Percentiles rank a stretch among this genome's conserved stretches.
These are phyloP conservation scores for Oryzias dopingdopingensis DNA, from an alignment of 2,797 vertebrate species.

Conservation along the genomic window DNA sequence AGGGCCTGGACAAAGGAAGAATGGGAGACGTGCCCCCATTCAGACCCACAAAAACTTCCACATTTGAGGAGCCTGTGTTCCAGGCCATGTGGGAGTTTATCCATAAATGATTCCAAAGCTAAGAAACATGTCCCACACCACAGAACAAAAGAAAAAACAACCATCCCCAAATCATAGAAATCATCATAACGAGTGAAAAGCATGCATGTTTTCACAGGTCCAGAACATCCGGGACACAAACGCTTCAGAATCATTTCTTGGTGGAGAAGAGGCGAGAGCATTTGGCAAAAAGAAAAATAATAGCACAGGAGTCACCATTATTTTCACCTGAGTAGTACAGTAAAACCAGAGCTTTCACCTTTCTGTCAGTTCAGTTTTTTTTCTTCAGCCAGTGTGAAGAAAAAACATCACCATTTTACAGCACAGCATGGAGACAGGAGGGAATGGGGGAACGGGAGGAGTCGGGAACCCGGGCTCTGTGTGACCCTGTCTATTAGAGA, in stretches of 20 bases:
- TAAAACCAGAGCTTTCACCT: slow-evolving; percentile 85
- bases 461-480: slow-evolving; percentile 44
- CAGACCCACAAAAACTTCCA: slow-evolving; percentile 71
- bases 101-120: slow-evolving; percentile 84
- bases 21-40: slow-evolving; percentile 64
- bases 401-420: slow-evolving; percentile 81
- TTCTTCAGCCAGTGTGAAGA: slow-evolving; percentile 82
- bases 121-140: slow-evolving; percentile 57
- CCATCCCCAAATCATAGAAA: slow-evolving; percentile 72
- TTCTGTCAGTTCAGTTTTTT: slow-evolving; percentile 80
- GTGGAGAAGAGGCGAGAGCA: slow-evolving; percentile 84
- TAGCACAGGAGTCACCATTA: slow-evolving; percentile 83
- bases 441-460: slow-evolving; percentile 46
- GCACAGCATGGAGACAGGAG: slow-evolving; percentile 83
- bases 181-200: slow-evolving; percentile 83
- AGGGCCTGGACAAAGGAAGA: slow-evolving; percentile 61
- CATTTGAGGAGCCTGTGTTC: slow-evolving; percentile 54
- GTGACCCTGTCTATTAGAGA: slow-evolving; percentile 62
- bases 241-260: slow-evolving; percentile 86
- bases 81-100: slow-evolving; percentile 71
- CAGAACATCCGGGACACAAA: slow-evolving; percentile 65
- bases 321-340: slow-evolving; percentile 79
- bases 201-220: slow-evolving; percentile 92
- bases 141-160: slow-evolving; percentile 72
- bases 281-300: slow-evolving; percentile 84